Evolutionary conservation across 2,888 invertebrate species (phyloP).

Genomic region (Drosophila gaucha): DNA sequence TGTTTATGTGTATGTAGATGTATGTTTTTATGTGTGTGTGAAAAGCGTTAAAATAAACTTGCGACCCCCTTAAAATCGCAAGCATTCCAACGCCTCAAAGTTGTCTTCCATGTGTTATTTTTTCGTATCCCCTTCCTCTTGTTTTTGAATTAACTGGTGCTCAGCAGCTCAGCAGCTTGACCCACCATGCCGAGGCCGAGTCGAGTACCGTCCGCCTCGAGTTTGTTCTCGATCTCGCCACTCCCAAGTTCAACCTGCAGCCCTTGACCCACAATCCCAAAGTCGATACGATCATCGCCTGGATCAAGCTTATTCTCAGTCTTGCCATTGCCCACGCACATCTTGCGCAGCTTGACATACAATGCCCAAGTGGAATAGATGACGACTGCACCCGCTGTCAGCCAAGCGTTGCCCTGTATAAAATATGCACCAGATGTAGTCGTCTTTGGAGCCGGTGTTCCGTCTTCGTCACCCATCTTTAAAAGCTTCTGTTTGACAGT

Average conservation of each 20-base stretch:
- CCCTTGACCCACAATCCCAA: too few relatives aligned
- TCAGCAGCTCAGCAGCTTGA: not conserved
- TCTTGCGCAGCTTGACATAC: slow-evolving; percentile 30
- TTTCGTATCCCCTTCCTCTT: not conserved
- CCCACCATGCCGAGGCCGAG: slow-evolving; percentile 43
- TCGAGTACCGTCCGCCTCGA: too few relatives aligned
- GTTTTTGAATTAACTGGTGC: not conserved
- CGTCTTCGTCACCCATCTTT: slow-evolving; percentile 6
- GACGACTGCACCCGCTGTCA: slow-evolving; percentile 45
- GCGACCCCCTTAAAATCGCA: slow-evolving; percentile 56
- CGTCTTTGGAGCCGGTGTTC: not conserved
- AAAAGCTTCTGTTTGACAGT: not conserved
- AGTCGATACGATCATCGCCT: too few relatives aligned
- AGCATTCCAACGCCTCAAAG: slow-evolving; percentile 23
- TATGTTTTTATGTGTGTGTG: not conserved
- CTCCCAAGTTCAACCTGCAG: too few relatives aligned
- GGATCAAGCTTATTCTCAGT: too few relatives aligned
- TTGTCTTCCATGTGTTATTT: slow-evolving; percentile 18
- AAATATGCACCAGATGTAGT: slow-evolving; percentile 36
- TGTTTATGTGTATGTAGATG: not conserved
- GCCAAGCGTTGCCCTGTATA: slow-evolving; percentile 21
- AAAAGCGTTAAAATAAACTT: slow-evolving; percentile 26
- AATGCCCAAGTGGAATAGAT: slow-evolving; percentile 33
- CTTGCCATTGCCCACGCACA: not conserved
- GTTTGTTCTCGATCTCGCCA: too few relatives aligned